Evolutionary conservation across 2,888 invertebrate genomes (phyloP), one percentile per base, ranked within the genome.

Genomic region (Drosophila longiperda): DNA sequence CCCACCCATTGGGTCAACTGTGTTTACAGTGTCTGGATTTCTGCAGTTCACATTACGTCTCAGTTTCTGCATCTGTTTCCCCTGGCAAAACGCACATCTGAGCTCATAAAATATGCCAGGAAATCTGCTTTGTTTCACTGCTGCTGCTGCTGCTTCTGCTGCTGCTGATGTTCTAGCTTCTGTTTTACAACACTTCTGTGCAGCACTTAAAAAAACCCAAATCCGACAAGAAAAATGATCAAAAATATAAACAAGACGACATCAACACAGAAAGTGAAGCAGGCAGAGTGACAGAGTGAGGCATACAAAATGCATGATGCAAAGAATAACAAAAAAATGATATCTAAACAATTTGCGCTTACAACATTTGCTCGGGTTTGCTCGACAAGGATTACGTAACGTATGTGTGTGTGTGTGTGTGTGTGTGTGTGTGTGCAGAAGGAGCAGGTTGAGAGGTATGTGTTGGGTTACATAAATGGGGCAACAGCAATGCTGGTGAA

Each of bases 301-400:
- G 66, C 63, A 86, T 83, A 61, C 66, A 79, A 73, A 74, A 78
- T 78, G 78, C 75, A 78, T 71, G 75, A 52, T 66, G 78, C 63
- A 63, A 64, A 60, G 54, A 61, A 63, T n/a, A 58, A 61, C 63
- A 40, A 55, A 60, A 48, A 66, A 32, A 36, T 54, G 66, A 71
- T 81, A 85, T 83, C 86, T 86, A 86, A 88, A 81, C 88, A 83
- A 88, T 83, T 87, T 87, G 65, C 62, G 71, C 76, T 64, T 66
- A 66, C 78, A 75, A 76, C 69, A 70, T 66, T 66, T 65, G 65
- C 65, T 67, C 26, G 63, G 66, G 7, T 20, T 78, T 69, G 79
- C 80, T 75, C 54, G 50, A 63, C 75, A 76, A 76, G 88, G 81
- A 85, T 88, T 88, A 73, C 73, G 72, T 77, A 73, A 67, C 74